Conservation (phyloP, 1,140 invertebrate genomes). For the Schlechtendalia chinensis region DNA sequence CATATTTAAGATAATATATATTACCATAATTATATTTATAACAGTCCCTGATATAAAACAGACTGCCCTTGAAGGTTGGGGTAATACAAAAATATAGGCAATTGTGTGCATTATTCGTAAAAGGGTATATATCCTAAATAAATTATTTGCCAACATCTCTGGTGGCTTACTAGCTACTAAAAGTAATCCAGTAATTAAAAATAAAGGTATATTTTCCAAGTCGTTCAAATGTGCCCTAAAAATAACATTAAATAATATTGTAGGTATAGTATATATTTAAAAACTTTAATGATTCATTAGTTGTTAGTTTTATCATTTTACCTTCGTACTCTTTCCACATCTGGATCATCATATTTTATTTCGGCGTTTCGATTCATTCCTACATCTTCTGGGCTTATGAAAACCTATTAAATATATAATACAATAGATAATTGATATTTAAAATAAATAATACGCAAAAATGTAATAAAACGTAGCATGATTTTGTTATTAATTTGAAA, state of each 20-base stretch:
- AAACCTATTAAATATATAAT: slow-evolving; percentile 51
- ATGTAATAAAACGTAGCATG: no score
- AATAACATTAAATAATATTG: slow-evolving; percentile 30
- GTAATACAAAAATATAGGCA: slow-evolving; percentile 62
- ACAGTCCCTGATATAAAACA: slow-evolving; percentile 57
- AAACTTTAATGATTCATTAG: neutral
- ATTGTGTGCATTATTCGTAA: slow-evolving; percentile 66
- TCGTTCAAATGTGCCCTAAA: slow-evolving; percentile 71
- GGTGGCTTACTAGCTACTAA: slow-evolving; percentile 65
- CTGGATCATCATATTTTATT: slow-evolving; percentile 54
- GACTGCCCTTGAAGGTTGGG: slow-evolving; percentile 63
- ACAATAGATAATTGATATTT: neutral
- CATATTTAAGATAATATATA: slow-evolving; percentile 51
- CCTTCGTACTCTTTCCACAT: slow-evolving; percentile 55
- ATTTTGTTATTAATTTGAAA: no score
- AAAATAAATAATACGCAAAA: no score
- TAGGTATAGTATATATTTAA: neutral
- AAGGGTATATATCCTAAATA: slow-evolving; percentile 64
- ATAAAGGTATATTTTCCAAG: slow-evolving; percentile 71
- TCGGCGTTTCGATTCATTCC: slow-evolving; percentile 39
- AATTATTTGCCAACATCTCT: slow-evolving; percentile 57
- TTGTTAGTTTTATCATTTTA: slow-evolving; percentile 16
- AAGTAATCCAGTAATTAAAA: slow-evolving; percentile 64
- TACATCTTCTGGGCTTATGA: slow-evolving; percentile 53
- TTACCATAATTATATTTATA: slow-evolving; percentile 58